Evolutionary conservation across 2,113 vertebrate genomes (phyloP).

Genomic region (rat (Rattus norvegicus)): DNA sequence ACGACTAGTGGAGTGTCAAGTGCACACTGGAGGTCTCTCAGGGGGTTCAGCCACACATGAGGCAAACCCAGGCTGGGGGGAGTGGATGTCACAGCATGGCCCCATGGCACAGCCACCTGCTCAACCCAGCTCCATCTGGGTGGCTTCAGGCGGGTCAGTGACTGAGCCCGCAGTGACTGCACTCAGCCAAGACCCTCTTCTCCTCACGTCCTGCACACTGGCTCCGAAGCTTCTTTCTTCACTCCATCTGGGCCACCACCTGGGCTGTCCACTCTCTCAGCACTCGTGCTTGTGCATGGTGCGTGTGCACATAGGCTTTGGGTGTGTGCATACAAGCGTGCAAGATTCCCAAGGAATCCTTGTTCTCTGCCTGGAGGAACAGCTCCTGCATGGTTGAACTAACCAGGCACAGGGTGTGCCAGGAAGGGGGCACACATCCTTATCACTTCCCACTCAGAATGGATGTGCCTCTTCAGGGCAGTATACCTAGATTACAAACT

Average conservation of each 20-base stretch:
- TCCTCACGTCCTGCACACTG: background rate
- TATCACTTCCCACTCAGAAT: background rate
- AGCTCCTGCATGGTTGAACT: background rate
- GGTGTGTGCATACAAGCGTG: background rate
- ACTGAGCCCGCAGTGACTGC: constrained; percentile 37
- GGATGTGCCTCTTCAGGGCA: background rate
- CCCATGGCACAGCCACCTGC: constrained; percentile 73
- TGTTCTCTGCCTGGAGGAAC: background rate
- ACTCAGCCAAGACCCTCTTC: constrained; percentile 75
- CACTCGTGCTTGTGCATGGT: background rate
- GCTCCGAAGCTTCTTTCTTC: background rate
- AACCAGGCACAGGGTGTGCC: background rate
- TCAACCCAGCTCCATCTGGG: constrained; percentile 77
- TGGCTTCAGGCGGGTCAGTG: constrained; percentile 70
- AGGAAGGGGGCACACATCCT: background rate
- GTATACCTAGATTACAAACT: background rate
- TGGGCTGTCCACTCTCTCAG: constrained; percentile 56
- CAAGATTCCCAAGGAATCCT: background rate
- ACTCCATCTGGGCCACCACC: constrained; percentile 79
- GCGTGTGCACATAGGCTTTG: background rate
- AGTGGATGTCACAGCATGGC: constrained; percentile 30
- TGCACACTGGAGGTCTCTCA: background rate
- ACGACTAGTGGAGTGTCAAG: background rate
- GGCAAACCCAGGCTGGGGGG: constrained; percentile 64
- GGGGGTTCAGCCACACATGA: constrained; percentile 3